phyloP scores from a whole-genome alignment of 2,113 vertebrate genomes.

The Microcebus tavaratra region DNA sequence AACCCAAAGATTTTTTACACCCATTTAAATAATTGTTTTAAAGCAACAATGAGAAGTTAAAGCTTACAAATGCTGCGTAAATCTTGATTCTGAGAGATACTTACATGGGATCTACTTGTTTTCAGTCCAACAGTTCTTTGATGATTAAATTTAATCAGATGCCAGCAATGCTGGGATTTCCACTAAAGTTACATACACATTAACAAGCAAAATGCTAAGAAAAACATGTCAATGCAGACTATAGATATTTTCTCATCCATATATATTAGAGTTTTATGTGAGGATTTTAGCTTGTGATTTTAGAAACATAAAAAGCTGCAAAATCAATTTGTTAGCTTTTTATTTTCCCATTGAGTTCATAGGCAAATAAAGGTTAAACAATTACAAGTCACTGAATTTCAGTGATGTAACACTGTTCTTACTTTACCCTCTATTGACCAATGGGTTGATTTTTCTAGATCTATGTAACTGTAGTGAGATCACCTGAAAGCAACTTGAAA shows the following conservation, averaged over 20 bases:
- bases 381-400: background rate
- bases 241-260: background rate
- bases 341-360: background rate
- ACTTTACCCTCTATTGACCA: background rate
- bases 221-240: background rate
- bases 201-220: background rate
- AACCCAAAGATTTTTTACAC: background rate
- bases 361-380: background rate
- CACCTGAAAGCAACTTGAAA: background rate
- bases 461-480: background rate
- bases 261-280: background rate
- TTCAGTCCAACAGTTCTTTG: background rate
- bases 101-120: background rate
- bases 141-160: constrained; percentile 10
- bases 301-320: background rate
- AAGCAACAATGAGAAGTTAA: background rate
- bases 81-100: background rate
- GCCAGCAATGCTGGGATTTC: background rate
- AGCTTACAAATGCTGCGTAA: background rate
- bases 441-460: background rate
- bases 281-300: background rate
- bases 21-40: background rate
- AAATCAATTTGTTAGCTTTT: background rate
- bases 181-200: background rate
- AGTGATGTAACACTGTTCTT: background rate